These are phyloP conservation scores for Puntigrus tetrazona DNA, from an alignment of 2,113 vertebrate species.

Conservation along the genomic window DNA sequence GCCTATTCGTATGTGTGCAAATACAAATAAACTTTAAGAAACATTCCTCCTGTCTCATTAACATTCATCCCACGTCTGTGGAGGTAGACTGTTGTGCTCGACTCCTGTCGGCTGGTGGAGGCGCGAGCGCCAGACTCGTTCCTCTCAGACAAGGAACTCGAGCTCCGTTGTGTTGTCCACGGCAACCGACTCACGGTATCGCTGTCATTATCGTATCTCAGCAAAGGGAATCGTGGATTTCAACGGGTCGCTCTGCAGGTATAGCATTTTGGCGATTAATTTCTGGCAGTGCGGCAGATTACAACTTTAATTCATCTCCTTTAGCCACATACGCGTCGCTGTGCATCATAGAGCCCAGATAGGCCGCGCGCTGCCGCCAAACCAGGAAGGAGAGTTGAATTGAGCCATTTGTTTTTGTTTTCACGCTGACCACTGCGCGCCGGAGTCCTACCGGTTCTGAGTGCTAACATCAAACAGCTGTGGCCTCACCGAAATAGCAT, in stretches of 20 bases:
- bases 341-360: constrained; percentile 20
- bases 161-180: constrained; percentile 56
- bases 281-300: background rate
- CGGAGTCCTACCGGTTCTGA: background rate
- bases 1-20: background rate
- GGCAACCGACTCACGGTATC: constrained; percentile 34
- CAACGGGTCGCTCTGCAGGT: constrained; percentile 57
- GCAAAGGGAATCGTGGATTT: constrained; percentile 35
- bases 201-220: constrained; percentile 2
- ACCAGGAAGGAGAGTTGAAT: constrained; percentile 55
- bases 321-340: background rate
- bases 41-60: background rate
- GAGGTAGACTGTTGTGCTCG: constrained; percentile 27
- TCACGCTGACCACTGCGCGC: constrained; percentile 49
- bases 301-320: background rate
- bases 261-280: background rate
- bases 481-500: background rate
- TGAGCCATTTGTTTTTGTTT: constrained; percentile 34
- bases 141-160: constrained; percentile 50
- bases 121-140: constrained; percentile 43
- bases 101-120: constrained; percentile 57
- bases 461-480: background rate
- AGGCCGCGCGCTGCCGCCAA: constrained; percentile 59
- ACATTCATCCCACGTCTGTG: constrained; percentile 17
- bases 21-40: background rate